Evolutionary conservation across 2,113 vertebrate genomes (phyloP), one percentile per base, ranked within the genome.

Genomic region (Herpetotheres cachinnans): DNA sequence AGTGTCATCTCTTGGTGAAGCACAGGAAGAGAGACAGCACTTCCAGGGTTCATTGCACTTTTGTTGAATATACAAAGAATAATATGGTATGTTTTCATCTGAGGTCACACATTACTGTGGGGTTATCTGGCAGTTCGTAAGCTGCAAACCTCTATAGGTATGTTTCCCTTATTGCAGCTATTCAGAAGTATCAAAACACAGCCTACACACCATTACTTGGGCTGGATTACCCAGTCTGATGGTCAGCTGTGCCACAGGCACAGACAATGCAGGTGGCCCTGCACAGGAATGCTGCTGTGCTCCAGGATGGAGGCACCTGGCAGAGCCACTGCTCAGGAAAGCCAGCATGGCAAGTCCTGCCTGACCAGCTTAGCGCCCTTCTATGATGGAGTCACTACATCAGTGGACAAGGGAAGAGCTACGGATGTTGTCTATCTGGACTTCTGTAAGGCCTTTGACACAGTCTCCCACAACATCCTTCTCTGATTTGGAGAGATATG

Each of bases 201-300:
- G 18, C 13, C 42, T 32, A 16, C 21, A 26, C 17, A 38, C 9
- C 19, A 6, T 30, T 36, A 19, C 26, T 30, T 71, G 36, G 29
- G 9, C 10, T 87, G 52, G 16, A 27, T 42, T 66, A 24, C 16
- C 25, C 25, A 5, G 5, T 66, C n/a, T 47, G 56, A 36, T 11
- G 17, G 8, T 27, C 30, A 90, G 29, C 56, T 66, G 26, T 52
- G 36, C 16, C 40, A 19, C 0, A 0, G 18, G 16, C 8, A 4
- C 0, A 0, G 36, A 46, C 42, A 22, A 26, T 0, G 1, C 26
- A 46, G 7, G 14, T 32, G 56, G 12, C 19, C 30, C 34, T 72
- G 34, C 36, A 20, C 14, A 22, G 22, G 17, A 38, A 4, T 2
- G 10, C 7, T 55, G 44, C 17, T 16, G 29, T 74, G 72, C 29